A percentile compares a stretch with the other conserved stretches of the same genome.
Evolutionary conservation across 1,140 invertebrate genomes (phyloP).

Genomic region (Zaprionus kolodkinae): DNA sequence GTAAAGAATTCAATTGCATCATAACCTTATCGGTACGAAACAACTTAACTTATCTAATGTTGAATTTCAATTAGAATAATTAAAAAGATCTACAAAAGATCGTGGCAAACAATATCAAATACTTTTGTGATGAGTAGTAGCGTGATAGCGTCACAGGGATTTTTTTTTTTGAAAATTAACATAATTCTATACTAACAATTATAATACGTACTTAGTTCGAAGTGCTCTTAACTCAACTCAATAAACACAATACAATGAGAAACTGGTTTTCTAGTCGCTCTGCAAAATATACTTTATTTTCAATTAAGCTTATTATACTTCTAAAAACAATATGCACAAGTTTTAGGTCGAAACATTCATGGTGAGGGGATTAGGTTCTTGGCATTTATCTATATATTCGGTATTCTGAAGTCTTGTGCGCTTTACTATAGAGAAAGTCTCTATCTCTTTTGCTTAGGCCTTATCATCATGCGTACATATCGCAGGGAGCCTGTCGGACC

Average conservation of each 20-base stretch:
- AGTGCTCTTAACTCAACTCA: background rate
- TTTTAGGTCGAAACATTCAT: background rate
- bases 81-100: background rate
- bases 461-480: slow-evolving; percentile 65
- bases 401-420: slow-evolving; percentile 22
- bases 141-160: background rate
- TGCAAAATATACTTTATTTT: background rate
- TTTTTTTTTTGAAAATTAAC: background rate
- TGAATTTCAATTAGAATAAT: too few relatives aligned
- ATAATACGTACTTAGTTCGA: background rate
- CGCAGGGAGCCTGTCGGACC: slow-evolving; percentile 63
- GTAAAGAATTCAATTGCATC: too few relatives aligned
- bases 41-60: too few relatives aligned
- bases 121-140: too few relatives aligned
- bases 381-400: slow-evolving; percentile 7
- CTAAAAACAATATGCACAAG: background rate
- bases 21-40: background rate
- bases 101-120: background rate
- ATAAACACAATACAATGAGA: background rate
- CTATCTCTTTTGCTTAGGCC: slow-evolving; percentile 24
- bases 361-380: background rate
- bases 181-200: background rate
- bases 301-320: background rate
- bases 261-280: background rate
- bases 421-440: background rate